Evolutionary conservation across 2,888 invertebrate genomes (phyloP), one percentile per base, ranked within the genome.

Genomic region (Ornithoptera alexandrae): DNA sequence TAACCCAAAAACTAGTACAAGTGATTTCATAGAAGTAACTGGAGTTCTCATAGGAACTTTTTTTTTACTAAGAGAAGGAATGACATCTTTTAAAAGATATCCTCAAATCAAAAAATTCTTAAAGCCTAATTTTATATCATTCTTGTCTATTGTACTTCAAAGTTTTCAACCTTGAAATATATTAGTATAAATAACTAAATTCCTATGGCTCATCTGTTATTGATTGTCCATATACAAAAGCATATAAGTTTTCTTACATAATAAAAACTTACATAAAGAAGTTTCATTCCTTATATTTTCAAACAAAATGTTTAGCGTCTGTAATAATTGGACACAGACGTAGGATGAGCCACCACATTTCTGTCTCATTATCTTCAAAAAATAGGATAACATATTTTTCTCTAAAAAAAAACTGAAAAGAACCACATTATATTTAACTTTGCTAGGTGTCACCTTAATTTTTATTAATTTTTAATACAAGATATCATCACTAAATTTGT

Each of bases 201-300:
- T 18, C 53, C 5, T n/a, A n/a, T 46, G 46, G 46, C n/a, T 53
- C 18, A 53, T 53, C 1, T 53, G 4, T 18, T n/a, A n/a, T n/a
- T n/a, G 18, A n/a, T 53, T n/a, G 6, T 8, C 18, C 2, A 18
- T 53, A 7, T 53, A 7, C 18, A 5, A 53, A 53, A 5, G 18
- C 6, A 18, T n/a, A 53, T 53, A 53, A n/a, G 1, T 59, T 42
- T 42, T 18, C 30, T 2, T 39, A 22, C 17, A 53, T 30, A n/a
- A 17, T 46, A 30, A 22, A 67, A 73, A 96, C 98, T 96, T 94
- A 99, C 99, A 99, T 71, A 99, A 92, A 65, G 99, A 99, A 39
- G 99, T 99, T 92, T 99, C 99, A 93, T 99, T 98, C 75, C 98
- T 94, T 78, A 99, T 99, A 87, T 99, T 99, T 90, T 99, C 99